Conservation (phyloP, 1,140 invertebrate genomes). For the Phymastichus coffea region DNA sequence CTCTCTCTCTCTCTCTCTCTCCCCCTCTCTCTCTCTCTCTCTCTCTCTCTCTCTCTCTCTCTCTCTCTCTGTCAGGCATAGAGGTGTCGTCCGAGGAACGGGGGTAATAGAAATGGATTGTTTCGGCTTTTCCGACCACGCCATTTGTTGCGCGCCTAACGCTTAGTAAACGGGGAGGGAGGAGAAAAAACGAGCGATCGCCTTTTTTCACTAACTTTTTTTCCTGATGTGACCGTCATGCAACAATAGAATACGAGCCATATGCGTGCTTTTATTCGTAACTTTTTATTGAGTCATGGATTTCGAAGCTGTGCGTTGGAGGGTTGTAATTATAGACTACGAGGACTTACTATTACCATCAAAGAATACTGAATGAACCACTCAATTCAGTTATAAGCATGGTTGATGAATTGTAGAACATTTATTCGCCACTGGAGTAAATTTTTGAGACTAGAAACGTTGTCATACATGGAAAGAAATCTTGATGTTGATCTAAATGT, state of each 20-base stretch:
- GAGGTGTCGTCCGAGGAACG: background rate
- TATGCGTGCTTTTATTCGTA: constrained; percentile 10
- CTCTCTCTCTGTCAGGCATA: background rate
- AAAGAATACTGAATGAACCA: no score
- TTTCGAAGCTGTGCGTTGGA: no score
- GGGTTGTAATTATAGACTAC: no score
- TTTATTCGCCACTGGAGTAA: no score
- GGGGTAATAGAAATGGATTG: constrained; percentile 25
- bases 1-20: constrained; percentile 35
- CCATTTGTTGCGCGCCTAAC: background rate
- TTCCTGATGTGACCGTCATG: no score
- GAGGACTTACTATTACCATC: no score
- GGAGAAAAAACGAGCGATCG: background rate
- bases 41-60: constrained; percentile 12
- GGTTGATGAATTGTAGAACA: no score
- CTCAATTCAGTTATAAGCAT: no score
- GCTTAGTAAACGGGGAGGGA: no score
- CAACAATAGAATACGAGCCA: background rate
- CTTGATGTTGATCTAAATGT: no score
- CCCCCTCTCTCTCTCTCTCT: constrained; percentile 19
- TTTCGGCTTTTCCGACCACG: constrained; percentile 9
- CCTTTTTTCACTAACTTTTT: constrained; percentile 4
- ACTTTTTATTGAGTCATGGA: background rate
- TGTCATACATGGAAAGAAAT: no score
- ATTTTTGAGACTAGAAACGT: no score